Conservation (phyloP, 2,888 invertebrate species). For the Euproctis similis region DNA sequence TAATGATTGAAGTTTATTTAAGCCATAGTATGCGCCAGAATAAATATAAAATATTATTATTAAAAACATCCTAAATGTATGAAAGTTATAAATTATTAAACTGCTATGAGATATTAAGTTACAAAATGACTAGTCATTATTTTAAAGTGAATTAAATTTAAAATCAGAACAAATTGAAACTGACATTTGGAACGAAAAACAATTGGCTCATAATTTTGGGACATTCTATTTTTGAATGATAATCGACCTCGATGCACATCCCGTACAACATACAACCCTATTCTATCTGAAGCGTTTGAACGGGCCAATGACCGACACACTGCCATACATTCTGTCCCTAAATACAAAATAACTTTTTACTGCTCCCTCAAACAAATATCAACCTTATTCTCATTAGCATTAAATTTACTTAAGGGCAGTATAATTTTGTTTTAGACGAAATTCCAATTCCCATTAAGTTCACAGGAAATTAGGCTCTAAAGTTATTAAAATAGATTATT, state of each 20-base stretch:
- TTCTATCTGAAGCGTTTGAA: constrained; percentile 55
- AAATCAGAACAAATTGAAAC: background rate
- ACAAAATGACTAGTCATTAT: no score
- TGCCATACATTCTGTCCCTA: constrained; percentile 55
- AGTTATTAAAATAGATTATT: constrained; percentile 2
- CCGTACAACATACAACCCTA: constrained; percentile 37
- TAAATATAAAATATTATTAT: no score
- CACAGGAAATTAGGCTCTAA: constrained; percentile 18
- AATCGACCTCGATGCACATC: constrained; percentile 27
- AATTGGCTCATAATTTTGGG: constrained; percentile 12
- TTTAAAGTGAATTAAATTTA: background rate
- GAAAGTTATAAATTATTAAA: no score
- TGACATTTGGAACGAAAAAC: constrained; percentile 3
- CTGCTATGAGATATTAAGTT: no score
- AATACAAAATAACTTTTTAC: constrained; percentile 13
- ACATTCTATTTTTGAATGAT: constrained; percentile 11
- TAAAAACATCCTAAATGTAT: no score
- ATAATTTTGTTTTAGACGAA: constrained; percentile 11
- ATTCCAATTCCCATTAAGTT: constrained; percentile 17
- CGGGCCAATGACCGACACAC: constrained; percentile 62
- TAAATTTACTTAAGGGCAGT: constrained; percentile 5
- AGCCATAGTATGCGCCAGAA: no score
- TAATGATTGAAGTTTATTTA: no score
- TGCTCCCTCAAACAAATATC: constrained; percentile 10
- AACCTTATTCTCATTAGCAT: constrained; percentile 8